Evolutionary conservation across 2,797 vertebrate species (phyloP), one percentile per base, ranked within the genome.

Genomic region (Clarias fuscus): DNA sequence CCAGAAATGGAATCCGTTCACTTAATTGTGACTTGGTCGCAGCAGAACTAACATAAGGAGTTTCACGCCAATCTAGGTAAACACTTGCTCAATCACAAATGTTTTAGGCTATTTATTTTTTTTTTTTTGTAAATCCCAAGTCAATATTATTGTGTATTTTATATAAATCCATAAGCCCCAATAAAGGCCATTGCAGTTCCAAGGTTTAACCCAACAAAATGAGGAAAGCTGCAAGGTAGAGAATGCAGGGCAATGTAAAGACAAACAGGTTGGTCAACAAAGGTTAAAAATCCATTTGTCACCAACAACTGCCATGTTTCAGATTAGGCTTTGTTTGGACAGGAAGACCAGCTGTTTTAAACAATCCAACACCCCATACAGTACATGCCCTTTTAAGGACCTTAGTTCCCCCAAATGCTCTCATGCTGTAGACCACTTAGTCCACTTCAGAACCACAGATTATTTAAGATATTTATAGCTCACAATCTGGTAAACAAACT

Each of bases 311-410:
- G 95, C 86, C 84, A 6, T 33, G 37, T 48, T 87, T 73, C 65
- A 85, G 82, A 77, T 87, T 83, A 82, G 76, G 82, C 82, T 81
- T 59, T 89, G 72, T 65, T 87, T 22, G 77, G 65, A 30, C 86
- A 85, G 82, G 24, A 79, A 83, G 68, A 90, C 89, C 94, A 95
- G 94, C 94, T 95, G 95, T 94, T 91, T 81, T 77, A 85, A 90
- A 89, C 91, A 88, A 88, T 91, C 53, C 87, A 86, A 88, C 86
- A 88, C 92, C 92, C 93, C 91, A 90, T 91, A 84, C 86, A 56
- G 90, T 91, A 84, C 86, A 56, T 91, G 86, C 58, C 95, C 94
- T 92, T 95, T 93, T 93, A 95, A 94, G 95, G 94, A 92, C 43
- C 76, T 91, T 91, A 78, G 91, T 88, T 91, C 87, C 90, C 91